Percentiles rank a stretch among this genome's conserved stretches.
These are phyloP conservation scores for Rhynchonycteris naso DNA, from an alignment of 2,797 vertebrate species.

Conservation along the genomic window DNA sequence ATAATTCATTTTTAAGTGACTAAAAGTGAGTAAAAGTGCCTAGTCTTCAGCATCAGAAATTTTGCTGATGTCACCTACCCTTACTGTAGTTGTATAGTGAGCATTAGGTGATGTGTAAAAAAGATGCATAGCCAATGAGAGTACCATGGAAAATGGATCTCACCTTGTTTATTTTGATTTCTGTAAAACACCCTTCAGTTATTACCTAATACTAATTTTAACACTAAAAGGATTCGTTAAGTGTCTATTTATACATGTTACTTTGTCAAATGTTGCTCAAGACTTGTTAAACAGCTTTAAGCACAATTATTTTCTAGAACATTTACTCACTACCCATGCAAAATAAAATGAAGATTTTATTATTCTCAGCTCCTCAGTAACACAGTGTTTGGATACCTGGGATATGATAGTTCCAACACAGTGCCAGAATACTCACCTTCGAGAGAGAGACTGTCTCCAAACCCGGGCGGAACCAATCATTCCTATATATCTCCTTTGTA, in stretches of 20 bases:
- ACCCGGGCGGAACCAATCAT: background rate
- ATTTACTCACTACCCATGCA: background rate
- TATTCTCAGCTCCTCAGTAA: background rate
- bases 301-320: background rate
- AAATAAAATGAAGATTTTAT: background rate
- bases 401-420: too few relatives aligned
- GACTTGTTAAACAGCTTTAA: background rate
- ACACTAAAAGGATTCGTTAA: background rate
- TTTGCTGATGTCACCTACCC: background rate
- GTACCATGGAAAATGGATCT: background rate
- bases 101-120: background rate
- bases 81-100: background rate
- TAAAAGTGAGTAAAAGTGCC: background rate
- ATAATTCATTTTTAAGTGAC: constrained; percentile 5
- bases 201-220: constrained; percentile 3
- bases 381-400: background rate
- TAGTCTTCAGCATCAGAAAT: constrained; percentile 31
- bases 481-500: background rate
- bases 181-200: background rate
- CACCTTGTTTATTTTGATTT: constrained; percentile 40
- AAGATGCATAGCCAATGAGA: background rate
- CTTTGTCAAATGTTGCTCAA: constrained; percentile 29
- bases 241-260: background rate
- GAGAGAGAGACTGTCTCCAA: background rate
- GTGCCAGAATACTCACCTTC: background rate